Percentiles rank a stretch among this genome's conserved stretches.
Evolutionary conservation across 2,797 vertebrate genomes (phyloP).

Genomic region (Cygnus olor): DNA sequence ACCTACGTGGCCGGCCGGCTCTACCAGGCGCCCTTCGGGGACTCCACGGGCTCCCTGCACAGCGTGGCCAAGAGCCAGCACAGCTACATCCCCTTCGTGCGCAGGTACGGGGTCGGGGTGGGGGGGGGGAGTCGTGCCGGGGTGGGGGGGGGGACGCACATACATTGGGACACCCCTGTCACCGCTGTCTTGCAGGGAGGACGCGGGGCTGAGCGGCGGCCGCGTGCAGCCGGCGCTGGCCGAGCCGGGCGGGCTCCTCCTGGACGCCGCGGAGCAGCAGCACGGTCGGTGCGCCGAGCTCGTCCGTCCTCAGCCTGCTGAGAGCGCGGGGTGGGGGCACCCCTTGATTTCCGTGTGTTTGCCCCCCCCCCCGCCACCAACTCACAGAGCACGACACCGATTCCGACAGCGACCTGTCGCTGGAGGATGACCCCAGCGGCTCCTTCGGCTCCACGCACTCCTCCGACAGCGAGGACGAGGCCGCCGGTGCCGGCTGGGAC

Average conservation of each 20-base stretch:
- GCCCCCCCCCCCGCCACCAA: neutral
- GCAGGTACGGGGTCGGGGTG: slow-evolving; percentile 78
- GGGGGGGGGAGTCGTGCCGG: neutral
- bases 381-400: slow-evolving; percentile 87
- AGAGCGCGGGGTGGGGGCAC: neutral
- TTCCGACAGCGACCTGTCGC: slow-evolving; percentile 93
- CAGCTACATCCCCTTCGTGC: slow-evolving; percentile 93
- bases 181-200: slow-evolving; percentile 81
- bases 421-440: slow-evolving; percentile 92
- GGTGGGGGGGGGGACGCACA: too few species aligned
- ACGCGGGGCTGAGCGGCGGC: slow-evolving; percentile 82
- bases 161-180: too few species aligned
- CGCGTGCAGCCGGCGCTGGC: slow-evolving; percentile 83
- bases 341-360: neutral
- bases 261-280: slow-evolving; percentile 78
- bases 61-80: slow-evolving; percentile 93
- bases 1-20: slow-evolving; percentile 85
- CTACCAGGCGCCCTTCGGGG: slow-evolving; percentile 86
- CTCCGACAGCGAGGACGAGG: slow-evolving; percentile 92
- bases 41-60: slow-evolving; percentile 89
- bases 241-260: slow-evolving; percentile 83
- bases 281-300: slow-evolving; percentile 73
- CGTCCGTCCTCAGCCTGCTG: rapidly evolving
- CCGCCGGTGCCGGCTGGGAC: slow-evolving; percentile 87
- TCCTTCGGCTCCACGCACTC: slow-evolving; percentile 93